phyloP scores from a whole-genome alignment of 2,888 invertebrate species.

The Drosophila multiciliata region DNA sequence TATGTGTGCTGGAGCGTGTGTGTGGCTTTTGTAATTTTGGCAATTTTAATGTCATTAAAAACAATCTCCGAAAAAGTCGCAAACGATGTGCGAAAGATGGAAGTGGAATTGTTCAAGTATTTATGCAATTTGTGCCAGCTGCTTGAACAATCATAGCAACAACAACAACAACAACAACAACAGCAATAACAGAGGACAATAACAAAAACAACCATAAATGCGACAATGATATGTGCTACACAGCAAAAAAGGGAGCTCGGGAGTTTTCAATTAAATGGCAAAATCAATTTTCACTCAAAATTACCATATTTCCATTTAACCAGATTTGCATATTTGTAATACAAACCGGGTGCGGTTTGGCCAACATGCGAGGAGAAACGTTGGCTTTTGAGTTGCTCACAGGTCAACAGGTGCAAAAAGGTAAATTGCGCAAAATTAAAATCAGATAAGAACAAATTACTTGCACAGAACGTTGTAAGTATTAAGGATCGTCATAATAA shows the following conservation, averaged over 20 bases:
- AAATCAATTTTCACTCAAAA: conserved; percentile 77
- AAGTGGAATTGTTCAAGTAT: conserved; percentile 50
- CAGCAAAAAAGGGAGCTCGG: conserved; percentile 48
- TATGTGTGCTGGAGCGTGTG: conserved; percentile 14
- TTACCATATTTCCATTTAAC: conserved; percentile 73
- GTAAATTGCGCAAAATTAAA: conserved; percentile 78
- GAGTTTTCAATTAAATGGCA: conserved; percentile 79
- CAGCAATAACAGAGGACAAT: conserved; percentile 24
- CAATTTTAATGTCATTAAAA: conserved; percentile 80
- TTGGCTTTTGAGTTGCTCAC: conserved; percentile 10
- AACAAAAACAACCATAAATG: conserved; percentile 18
- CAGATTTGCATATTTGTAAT: conserved; percentile 75
- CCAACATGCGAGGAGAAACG: neutral
- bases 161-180: conserved; percentile 35
- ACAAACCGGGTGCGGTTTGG: conserved; percentile 13
- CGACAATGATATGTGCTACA: conserved; percentile 37
- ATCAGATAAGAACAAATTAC: conserved; percentile 78
- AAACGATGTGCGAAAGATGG: conserved; percentile 68
- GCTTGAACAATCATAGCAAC: conserved; percentile 67
- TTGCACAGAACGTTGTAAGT: conserved; percentile 44
- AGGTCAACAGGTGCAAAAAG: conserved; percentile 78
- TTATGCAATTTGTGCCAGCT: conserved; percentile 79
- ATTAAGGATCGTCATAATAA: conserved; percentile 35
- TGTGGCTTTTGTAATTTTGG: conserved; percentile 71
- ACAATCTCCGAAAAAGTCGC: conserved; percentile 68